Conservation (phyloP, 1,140 invertebrate species). For the Gonioctena quinquepunctata region DNA sequence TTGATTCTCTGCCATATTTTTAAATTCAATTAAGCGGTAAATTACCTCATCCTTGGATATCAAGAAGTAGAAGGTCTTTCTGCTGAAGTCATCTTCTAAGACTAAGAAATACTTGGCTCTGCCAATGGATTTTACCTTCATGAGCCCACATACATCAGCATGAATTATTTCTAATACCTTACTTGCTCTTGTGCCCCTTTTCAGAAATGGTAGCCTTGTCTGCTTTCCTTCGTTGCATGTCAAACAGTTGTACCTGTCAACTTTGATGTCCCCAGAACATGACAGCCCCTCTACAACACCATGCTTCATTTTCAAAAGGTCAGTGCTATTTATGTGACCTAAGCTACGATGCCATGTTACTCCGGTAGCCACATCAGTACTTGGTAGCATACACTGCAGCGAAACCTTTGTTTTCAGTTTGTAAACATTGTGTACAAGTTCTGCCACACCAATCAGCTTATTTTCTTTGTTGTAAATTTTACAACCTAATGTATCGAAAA, state of each 20-base stretch:
- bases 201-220: constrained; percentile 37
- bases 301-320: constrained; percentile 24
- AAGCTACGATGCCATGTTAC: constrained; percentile 39
- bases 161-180: constrained; percentile 45
- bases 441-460: too few relatives aligned
- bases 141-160: constrained; percentile 26
- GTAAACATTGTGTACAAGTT: too few relatives aligned
- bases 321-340: constrained; percentile 43
- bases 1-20: constrained; percentile 21
- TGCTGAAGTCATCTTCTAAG: constrained; percentile 21
- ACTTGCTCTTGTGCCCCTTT: constrained; percentile 29
- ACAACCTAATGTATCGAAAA: too few relatives aligned
- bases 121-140: constrained; percentile 10
- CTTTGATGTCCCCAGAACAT: too few relatives aligned
- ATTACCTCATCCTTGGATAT: constrained; percentile 19
- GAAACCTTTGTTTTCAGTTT: too few relatives aligned
- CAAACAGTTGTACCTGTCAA: too few relatives aligned
- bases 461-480: too few relatives aligned
- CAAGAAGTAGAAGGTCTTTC: constrained; percentile 19
- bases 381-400: too few relatives aligned
- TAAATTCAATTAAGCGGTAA: constrained; percentile 21
- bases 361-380: too few relatives aligned
- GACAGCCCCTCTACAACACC: background rate
- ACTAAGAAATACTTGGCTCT: constrained; percentile 31
- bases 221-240: constrained; percentile 49